phyloP scores from a whole-genome alignment of 2,888 invertebrate genomes.

The Pseudococcus jackbeardsleyi region DNA sequence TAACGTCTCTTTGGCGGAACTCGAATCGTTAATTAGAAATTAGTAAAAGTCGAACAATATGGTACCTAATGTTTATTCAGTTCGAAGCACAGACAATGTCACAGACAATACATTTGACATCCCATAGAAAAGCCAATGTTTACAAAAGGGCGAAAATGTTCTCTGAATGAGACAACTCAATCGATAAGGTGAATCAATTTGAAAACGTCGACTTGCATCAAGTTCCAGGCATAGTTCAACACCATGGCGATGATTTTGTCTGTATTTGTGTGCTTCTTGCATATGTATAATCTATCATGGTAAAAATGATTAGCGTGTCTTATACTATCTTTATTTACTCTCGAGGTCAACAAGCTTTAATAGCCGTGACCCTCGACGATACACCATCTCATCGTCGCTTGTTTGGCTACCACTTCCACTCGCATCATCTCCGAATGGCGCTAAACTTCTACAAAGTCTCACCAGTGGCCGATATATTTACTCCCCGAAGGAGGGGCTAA shows the following conservation, averaged over 20 bases:
- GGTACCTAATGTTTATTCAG: background rate
- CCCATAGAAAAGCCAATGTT: background rate
- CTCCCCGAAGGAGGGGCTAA: slow-evolving; percentile 50
- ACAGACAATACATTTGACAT: background rate
- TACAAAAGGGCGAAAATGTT: background rate
- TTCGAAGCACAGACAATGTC: background rate
- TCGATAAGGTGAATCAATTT: background rate
- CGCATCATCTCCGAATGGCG: slow-evolving; percentile 34
- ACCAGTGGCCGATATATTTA: slow-evolving; percentile 34
- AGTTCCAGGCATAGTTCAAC: background rate
- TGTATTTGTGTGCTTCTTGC: background rate
- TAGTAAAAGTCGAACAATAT: slow-evolving; percentile 47
- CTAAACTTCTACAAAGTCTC: slow-evolving; percentile 39
- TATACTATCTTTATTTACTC: slow-evolving; percentile 43
- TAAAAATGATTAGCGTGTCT: slow-evolving; percentile 46
- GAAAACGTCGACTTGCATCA: background rate
- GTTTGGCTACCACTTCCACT: slow-evolving; percentile 49
- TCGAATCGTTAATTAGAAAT: slow-evolving; percentile 37
- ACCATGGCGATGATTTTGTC: background rate
- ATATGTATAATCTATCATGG: slow-evolving; percentile 35
- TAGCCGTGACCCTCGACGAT: slow-evolving; percentile 48
- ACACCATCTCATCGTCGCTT: background rate
- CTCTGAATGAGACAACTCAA: background rate
- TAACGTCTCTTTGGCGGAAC: slow-evolving; percentile 23
- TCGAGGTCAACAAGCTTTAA: slow-evolving; percentile 53